Conservation (phyloP, 2,797 vertebrate genomes). For the Typhlichthys eigenmanni region DNA sequence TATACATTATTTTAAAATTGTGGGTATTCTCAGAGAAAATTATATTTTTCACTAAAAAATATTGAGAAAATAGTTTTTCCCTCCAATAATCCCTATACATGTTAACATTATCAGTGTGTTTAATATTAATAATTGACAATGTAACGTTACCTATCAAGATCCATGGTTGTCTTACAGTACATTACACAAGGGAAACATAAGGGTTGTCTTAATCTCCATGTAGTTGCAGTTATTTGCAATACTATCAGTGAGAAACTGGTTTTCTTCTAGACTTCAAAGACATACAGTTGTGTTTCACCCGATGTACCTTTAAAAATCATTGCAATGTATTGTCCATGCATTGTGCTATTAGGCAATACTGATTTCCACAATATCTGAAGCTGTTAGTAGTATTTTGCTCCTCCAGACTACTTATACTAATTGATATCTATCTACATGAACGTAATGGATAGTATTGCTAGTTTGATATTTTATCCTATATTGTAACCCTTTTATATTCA, state of each 20-base stretch:
- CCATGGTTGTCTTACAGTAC: background rate
- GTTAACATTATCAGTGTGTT: too few relatives aligned
- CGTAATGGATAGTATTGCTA: background rate
- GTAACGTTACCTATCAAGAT: background rate
- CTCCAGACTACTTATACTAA: too few relatives aligned
- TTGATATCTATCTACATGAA: background rate
- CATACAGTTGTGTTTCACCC: conserved; percentile 16
- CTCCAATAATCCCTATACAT: too few relatives aligned
- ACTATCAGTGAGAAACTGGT: conserved; percentile 39
- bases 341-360: background rate
- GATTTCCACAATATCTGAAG: background rate
- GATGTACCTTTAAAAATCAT: background rate
- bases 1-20: conserved; percentile 1
- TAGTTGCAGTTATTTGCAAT: background rate
- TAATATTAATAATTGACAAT: too few relatives aligned
- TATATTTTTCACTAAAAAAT: too few relatives aligned
- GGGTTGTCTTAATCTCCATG: background rate
- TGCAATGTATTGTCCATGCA: background rate
- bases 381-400: too few relatives aligned
- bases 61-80: too few relatives aligned
- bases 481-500: too few relatives aligned
- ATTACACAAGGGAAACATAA: background rate
- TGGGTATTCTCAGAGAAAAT: too few relatives aligned
- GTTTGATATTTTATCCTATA: background rate
- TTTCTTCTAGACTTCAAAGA: conserved; percentile 4